These are phyloP conservation scores for Cherax destructor DNA, from an alignment of 1,140 invertebrate species.

Conservation along the genomic window DNA sequence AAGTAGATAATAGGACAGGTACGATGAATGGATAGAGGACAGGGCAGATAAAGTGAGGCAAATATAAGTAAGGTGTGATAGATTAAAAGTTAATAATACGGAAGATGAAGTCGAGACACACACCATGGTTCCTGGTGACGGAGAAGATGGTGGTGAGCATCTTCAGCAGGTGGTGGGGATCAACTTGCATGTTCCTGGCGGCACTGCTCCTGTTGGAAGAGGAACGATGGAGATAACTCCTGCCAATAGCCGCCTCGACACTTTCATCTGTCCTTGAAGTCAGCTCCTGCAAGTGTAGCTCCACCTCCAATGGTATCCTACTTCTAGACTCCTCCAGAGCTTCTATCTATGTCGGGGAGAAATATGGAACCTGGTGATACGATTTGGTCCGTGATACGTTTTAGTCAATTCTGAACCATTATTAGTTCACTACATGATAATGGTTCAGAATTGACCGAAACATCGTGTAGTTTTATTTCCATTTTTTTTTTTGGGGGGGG, in stretches of 20 bases:
- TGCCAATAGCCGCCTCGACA: neutral
- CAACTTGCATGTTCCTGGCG: neutral
- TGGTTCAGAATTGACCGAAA: too few species aligned
- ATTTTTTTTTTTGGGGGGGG: too few species aligned
- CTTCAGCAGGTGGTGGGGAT: neutral
- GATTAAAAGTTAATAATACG: too few species aligned
- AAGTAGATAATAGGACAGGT: neutral
- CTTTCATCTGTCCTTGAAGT: neutral
- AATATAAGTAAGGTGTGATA: too few species aligned
- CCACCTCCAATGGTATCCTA: neutral
- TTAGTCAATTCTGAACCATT: too few species aligned
- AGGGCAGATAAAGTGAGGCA: neutral
- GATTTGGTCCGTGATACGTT: too few species aligned
- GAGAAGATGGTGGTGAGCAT: conserved; percentile 25
- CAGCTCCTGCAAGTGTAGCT: conserved; percentile 13
- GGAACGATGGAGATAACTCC: neutral
- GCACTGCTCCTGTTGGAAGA: too few species aligned
- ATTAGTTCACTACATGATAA: too few species aligned
- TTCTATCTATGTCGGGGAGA: neutral
- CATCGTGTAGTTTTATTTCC: too few species aligned
- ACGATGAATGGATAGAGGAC: too few species aligned
- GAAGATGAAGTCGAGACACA: neutral
- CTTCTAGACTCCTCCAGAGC: neutral
- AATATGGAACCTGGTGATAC: neutral
- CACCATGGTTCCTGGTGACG: conserved; percentile 32